Percentiles rank a stretch among this genome's conserved stretches.
These are phyloP conservation scores for Brachyhypopomus occidentalis DNA, from an alignment of 2,113 vertebrate species.

Conservation along the genomic window DNA sequence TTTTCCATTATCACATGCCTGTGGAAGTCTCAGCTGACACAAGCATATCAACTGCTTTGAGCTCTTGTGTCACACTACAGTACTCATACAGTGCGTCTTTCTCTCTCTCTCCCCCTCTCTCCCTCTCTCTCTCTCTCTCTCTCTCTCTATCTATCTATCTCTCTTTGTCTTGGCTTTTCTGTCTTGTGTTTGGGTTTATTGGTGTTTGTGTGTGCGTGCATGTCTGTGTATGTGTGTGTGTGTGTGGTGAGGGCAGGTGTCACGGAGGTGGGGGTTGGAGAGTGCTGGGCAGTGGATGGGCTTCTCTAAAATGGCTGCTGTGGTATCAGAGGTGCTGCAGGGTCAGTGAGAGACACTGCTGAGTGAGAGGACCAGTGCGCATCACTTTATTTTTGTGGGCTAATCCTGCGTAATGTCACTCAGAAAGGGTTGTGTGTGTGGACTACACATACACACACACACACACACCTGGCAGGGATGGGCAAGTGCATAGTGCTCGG, in stretches of 20 bases:
- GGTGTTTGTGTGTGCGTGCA: no score
- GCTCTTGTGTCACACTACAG: background rate
- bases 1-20: background rate
- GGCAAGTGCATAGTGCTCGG: slow-evolving; percentile 33
- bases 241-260: no score
- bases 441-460: slow-evolving; percentile 16
- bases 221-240: no score
- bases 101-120: background rate
- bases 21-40: background rate
- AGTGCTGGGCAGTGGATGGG: no score
- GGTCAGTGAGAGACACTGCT: slow-evolving; percentile 32
- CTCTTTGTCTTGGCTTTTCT: no score
- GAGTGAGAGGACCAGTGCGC: slow-evolving; percentile 66
- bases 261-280: no score
- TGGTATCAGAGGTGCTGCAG: slow-evolving; percentile 33
- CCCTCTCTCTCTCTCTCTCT: no score
- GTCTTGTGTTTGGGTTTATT: slow-evolving; percentile 24
- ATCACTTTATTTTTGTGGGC: slow-evolving; percentile 66
- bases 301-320: slow-evolving; percentile 46
- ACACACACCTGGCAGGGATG: slow-evolving; percentile 27
- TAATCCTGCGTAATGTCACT: slow-evolving; percentile 77
- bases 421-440: slow-evolving; percentile 56
- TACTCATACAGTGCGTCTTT: slow-evolving; percentile 4
- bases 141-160: no score
- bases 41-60: background rate